These are phyloP conservation scores for Lanistes nyassanus DNA, from an alignment of 1,140 invertebrate species.

Conservation along the genomic window DNA sequence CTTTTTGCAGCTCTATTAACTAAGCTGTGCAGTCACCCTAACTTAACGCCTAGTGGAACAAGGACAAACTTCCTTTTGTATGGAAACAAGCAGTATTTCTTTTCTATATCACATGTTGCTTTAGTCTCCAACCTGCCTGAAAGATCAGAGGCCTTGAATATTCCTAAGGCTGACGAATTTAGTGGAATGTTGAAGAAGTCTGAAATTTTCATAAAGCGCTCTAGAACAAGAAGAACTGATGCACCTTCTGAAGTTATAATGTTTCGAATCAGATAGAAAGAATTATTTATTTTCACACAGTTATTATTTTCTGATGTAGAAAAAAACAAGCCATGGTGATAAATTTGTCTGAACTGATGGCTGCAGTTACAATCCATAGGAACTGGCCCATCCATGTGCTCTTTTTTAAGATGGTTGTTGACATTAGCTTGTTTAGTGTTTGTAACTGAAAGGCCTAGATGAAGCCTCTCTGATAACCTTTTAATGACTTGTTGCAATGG, in stretches of 20 bases:
- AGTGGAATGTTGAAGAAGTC: not conserved
- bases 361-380: not conserved
- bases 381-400: no score
- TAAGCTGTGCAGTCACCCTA: no score
- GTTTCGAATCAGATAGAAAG: no score
- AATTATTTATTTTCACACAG: no score
- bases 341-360: constrained; percentile 25
- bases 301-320: constrained; percentile 16
- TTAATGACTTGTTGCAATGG: constrained; percentile 53
- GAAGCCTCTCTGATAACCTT: constrained; percentile 45
- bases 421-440: no score
- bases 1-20: no score
- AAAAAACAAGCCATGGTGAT: not conserved
- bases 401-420: no score
- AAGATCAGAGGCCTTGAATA: not conserved
- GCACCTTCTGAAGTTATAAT: constrained; percentile 12
- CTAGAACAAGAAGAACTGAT: not conserved
- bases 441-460: not conserved
- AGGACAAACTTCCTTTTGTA: no score
- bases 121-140: not conserved
- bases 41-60: no score
- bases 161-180: not conserved
- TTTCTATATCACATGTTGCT: no score
- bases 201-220: not conserved
- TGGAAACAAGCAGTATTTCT: no score